Evolutionary conservation across 23 tunicate species (phyloP), one percentile per base, ranked within the genome.

Genomic region (Botrylloides violaceus): DNA sequence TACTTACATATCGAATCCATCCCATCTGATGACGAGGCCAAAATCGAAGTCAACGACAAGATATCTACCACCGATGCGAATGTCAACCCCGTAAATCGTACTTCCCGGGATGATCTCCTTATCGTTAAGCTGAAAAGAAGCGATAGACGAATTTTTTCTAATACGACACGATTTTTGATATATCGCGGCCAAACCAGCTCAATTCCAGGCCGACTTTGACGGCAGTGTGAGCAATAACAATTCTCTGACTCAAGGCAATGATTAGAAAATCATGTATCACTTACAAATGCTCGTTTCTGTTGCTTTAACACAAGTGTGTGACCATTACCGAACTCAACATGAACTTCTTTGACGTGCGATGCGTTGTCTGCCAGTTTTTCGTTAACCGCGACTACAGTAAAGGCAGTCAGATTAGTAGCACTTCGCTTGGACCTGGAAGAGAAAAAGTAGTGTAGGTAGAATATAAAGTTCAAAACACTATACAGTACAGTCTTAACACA

Each of bases 21-120:
- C 88, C 88, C 88, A 83, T 76, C 81, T 76, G 30, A 83, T 47
- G 30, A 65, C 73, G 30, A 83, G 29, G 5, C 88, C 81, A 37
- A 76, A 68, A 57, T 86, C 36, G 55, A 71, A 83, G 36, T 83
- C 88, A 18, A 65, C 88, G 25, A 83, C 60, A 7, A 56, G 31
- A 66, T 75, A 83, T 29, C 32, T 49, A 24, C 88, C 88, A 27
- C 35, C 71, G 32, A 9, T 57, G n/a, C 88, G 48, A 39, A 83
- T 43, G 21, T 49, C 70, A 22, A 83, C 58, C 21, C 88, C 88
- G 37, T 76, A 70, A 33, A 72, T 64, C 23, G 58, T 65, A 66
- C 57, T 78, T 5, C 88, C 88, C 4, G 88, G 77, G 64, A 64
- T 76, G n/a, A 83, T 61, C 21, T 32, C 50, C 32, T 58, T 71